Evolutionary conservation across 2,797 vertebrate genomes (phyloP), one percentile per base, ranked within the genome.

Genomic region (Pipistrellus pygmaeus): DNA sequence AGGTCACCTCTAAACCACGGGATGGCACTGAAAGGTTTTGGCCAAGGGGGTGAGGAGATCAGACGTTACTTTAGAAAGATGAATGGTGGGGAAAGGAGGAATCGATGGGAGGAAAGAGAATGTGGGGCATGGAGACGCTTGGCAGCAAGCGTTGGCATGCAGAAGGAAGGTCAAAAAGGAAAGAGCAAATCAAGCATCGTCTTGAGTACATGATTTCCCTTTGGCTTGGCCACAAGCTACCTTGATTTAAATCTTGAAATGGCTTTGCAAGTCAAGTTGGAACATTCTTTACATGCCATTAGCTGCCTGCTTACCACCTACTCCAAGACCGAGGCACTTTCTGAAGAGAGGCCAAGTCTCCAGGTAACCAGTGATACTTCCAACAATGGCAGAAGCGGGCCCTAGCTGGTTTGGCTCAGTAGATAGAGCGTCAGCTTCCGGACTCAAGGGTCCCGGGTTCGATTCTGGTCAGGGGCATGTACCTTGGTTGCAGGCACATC

Each of bases 311-410:
- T 93, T 55, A 78, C 86, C 76, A 92, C 46, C 72, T 62, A 94
- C 80, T 93, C 35, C 82, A 95, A 93, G 57, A 88, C 41, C 14
- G 41, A 94, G 72, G 57, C 55, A 68, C 44, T 78, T 89, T 85
- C 89, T 88, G 84, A 96, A 96, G 95, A 95, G 77, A 96, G 69
- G 77, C 64, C 85, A 96, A 90, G 53, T 82, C 69, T 95, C 87
- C 1, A 0, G 57, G 51, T 78, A 89, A 77, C 55, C 66, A 69
- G 27, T 44, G 32, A 77, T 76, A 87, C 41, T 78, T 96, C 55
- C 66, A 71, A 89, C 95, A 91, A 76, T 51, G 3, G 1, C 35
- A 94, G 41, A 85, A 93, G 94, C 48, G 46, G 60, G 69, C 44
- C 46, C 46, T 48, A 12, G 46, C 46, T 48, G 46, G 46, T 48